These are phyloP conservation scores for Geopemphigus sp. DNA, from an alignment of 1,140 invertebrate genomes.

Conservation along the genomic window DNA sequence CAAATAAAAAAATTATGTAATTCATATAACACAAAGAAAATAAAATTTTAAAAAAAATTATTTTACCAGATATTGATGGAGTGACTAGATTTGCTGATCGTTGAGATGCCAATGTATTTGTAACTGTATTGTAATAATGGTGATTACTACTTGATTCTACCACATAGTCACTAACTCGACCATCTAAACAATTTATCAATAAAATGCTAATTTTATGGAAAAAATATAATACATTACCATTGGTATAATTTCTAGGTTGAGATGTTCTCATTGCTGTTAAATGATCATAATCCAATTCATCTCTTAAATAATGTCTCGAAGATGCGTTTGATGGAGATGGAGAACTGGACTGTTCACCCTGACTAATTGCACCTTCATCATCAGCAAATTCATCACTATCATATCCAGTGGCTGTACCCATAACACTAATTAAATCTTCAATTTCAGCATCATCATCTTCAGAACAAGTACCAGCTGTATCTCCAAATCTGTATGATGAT, in stretches of 20 bases:
- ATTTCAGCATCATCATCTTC: constrained; percentile 49
- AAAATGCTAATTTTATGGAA: background rate
- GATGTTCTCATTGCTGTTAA: constrained; percentile 46
- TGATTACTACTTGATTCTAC: constrained; percentile 47
- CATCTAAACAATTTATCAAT: constrained; percentile 44
- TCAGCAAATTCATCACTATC: constrained; percentile 68
- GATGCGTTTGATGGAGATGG: constrained; percentile 44
- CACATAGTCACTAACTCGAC: constrained; percentile 51
- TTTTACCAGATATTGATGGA: constrained; percentile 40
- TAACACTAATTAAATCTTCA: constrained; percentile 46
- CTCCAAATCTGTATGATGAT: constrained; percentile 44
- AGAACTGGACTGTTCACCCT: constrained; percentile 52
- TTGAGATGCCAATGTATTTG: constrained; percentile 39
- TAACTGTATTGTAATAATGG: constrained; percentile 47
- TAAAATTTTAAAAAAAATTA: background rate
- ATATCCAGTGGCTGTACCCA: constrained; percentile 55
- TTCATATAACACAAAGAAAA: background rate
- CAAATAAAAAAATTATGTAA: background rate
- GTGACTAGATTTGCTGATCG: constrained; percentile 41
- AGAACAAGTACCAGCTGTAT: constrained; percentile 44
- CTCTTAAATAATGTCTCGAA: constrained; percentile 47
- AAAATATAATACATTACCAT: constrained; percentile 26
- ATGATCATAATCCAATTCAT: constrained; percentile 45
- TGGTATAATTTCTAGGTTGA: constrained; percentile 45
- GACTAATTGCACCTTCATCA: constrained; percentile 65